These are phyloP conservation scores for Craterocephalus amniculus DNA, from an alignment of 2,797 vertebrate genomes.

Conservation along the genomic window DNA sequence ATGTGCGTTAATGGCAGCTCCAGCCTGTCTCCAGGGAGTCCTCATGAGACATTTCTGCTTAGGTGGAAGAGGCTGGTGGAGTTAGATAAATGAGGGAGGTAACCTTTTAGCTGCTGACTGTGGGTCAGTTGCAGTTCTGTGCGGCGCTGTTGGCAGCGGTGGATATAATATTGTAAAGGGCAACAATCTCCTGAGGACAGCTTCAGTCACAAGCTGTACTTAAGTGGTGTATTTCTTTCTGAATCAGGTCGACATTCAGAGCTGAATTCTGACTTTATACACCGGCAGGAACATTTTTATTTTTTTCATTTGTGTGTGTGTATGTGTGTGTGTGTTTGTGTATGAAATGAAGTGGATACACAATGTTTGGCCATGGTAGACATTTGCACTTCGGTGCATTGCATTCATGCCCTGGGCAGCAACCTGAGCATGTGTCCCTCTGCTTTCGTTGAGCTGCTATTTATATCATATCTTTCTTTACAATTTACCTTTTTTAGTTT, in stretches of 20 bases:
- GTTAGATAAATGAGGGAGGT: conserved; percentile 55
- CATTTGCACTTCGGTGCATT: conserved; percentile 40
- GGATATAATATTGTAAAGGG: conserved; percentile 73
- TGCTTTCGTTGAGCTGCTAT: conserved; percentile 2
- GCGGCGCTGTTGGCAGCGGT: conserved; percentile 47
- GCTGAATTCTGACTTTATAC: conserved; percentile 43
- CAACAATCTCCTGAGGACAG: conserved; percentile 63
- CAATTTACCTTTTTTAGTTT: no score
- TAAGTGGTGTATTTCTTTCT: conserved; percentile 45
- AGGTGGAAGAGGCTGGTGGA: conserved; percentile 45
- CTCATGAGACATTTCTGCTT: conserved; percentile 45
- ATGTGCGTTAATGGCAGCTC: conserved; percentile 71
- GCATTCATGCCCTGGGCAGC: conserved; percentile 27
- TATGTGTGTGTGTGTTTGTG: conserved; percentile 15
- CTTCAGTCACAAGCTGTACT: conserved; percentile 63
- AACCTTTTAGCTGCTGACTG: conserved; percentile 69
- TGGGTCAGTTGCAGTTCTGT: conserved; percentile 65
- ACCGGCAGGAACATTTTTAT: conserved; percentile 29
- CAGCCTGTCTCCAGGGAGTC: conserved; percentile 50
- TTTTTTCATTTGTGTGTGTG: conserved; percentile 28
- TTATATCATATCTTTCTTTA: conserved; percentile 24
- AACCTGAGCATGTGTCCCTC: conserved; percentile 32
- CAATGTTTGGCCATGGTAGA: conserved; percentile 6
- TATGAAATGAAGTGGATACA: conserved; percentile 12
- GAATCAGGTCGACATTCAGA: conserved; percentile 60